Conservation (phyloP, 2,113 vertebrate genomes). For the Hyperoodon ampullatus region DNA sequence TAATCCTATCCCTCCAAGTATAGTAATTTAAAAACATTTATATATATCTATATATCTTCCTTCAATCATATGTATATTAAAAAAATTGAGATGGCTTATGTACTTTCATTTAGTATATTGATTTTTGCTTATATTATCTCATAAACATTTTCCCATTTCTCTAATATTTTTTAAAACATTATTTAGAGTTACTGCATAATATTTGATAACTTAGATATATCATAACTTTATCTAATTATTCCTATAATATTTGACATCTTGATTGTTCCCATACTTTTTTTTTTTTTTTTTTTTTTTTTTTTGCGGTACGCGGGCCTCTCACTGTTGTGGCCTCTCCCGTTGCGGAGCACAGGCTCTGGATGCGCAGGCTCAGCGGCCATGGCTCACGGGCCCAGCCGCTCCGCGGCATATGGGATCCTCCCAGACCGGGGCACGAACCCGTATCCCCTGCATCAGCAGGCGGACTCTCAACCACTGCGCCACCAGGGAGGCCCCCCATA, state of each 20-base stretch:
- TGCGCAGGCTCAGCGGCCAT: no score
- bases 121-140: not conserved
- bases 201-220: not conserved
- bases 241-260: not conserved
- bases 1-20: not conserved
- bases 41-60: not conserved
- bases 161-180: constrained; percentile 43
- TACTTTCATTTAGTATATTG: not conserved
- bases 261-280: not conserved
- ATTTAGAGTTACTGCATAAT: not conserved
- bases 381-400: no score
- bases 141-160: not conserved
- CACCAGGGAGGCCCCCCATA: no score
- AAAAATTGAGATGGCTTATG: not conserved
- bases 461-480: no score
- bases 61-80: not conserved
- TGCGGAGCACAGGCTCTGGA: no score
- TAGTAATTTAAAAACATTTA: constrained; percentile 1
- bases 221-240: not conserved
- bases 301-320: no score
- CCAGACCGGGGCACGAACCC: no score
- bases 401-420: no score
- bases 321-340: no score
- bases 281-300: no score
- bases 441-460: no score